Conservation (phyloP, 2,797 vertebrate genomes). For the Liasis olivaceus region DNA sequence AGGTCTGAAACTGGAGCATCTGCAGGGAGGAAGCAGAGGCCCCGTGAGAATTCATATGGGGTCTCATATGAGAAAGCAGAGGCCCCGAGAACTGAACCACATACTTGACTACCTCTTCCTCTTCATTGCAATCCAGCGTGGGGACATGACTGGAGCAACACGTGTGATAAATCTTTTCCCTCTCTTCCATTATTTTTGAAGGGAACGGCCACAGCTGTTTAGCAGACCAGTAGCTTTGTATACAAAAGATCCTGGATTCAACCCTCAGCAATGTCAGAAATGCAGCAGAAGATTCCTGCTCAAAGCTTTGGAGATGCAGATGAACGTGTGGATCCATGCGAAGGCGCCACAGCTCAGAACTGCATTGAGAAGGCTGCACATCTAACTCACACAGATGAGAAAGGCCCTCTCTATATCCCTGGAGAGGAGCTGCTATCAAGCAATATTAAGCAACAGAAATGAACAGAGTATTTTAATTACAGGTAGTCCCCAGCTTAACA, state of each 20-base stretch:
- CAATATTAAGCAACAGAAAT: background rate
- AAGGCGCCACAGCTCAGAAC: background rate
- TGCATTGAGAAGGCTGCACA: background rate
- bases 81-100: no score
- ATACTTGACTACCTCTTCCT: background rate
- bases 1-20: conserved; percentile 89
- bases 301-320: no score
- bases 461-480: background rate
- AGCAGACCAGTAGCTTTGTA: background rate
- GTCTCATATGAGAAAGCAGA: no score
- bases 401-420: background rate
- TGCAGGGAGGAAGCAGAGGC: conserved; percentile 41
- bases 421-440: background rate
- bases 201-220: background rate
- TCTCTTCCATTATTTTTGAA: background rate
- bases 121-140: background rate
- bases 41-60: background rate
- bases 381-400: background rate
- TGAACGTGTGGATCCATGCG: background rate
- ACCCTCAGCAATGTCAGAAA: background rate
- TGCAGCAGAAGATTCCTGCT: background rate
- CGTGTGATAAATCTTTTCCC: background rate
- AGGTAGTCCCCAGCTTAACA: no score
- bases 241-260: background rate
- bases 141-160: background rate